Evolutionary conservation across 2,113 vertebrate genomes (phyloP).

Genomic region (Clarias macrocephalus): DNA sequence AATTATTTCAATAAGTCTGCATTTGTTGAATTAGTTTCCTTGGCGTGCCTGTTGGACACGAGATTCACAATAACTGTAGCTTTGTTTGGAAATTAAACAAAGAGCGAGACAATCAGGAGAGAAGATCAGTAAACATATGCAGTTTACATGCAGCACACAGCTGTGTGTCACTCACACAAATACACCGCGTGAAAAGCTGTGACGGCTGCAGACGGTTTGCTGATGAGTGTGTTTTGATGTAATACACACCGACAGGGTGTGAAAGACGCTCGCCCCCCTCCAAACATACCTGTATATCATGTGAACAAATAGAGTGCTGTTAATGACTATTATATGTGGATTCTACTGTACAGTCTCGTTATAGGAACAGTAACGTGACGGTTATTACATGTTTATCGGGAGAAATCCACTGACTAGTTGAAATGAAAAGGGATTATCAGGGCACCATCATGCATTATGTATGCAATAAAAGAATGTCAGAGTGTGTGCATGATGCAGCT

Average conservation of each 20-base stretch:
- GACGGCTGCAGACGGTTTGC: not conserved
- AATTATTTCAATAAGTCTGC: not conserved
- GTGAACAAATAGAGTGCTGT: not conserved
- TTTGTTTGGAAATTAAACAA: not conserved
- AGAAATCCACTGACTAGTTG: not conserved
- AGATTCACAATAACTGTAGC: not conserved
- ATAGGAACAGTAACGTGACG: not conserved
- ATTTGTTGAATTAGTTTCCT: not conserved
- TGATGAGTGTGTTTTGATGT: not conserved
- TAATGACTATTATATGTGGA: constrained; percentile 32
- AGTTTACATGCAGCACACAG: not conserved
- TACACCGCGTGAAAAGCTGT: not conserved
- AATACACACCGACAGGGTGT: not conserved
- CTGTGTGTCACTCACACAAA: not conserved
- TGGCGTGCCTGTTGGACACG: not conserved
- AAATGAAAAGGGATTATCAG: not conserved
- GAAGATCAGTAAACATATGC: not conserved
- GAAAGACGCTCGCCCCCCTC: not conserved
- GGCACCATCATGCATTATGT: not conserved
- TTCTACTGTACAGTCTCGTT: not conserved
- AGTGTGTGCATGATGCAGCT: not conserved
- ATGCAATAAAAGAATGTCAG: not conserved
- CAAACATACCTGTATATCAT: not conserved
- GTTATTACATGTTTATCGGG: not conserved
- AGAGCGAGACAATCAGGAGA: not conserved